Conservation (phyloP, 2,797 vertebrate genomes). For the Garrulus glandarius region DNA sequence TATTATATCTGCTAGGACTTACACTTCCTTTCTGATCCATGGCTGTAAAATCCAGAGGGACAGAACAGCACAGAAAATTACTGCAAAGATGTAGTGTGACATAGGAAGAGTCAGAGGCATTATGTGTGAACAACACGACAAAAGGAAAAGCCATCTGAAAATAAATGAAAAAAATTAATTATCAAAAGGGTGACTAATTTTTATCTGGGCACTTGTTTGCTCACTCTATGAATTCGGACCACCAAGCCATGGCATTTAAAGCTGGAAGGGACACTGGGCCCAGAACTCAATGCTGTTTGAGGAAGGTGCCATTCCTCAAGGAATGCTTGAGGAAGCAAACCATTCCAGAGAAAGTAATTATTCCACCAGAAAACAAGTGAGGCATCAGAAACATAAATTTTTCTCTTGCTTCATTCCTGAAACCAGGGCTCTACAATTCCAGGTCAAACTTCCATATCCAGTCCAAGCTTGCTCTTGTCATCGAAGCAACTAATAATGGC, state of each 20-base stretch:
- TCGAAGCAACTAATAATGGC: not conserved
- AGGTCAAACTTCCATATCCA: not conserved
- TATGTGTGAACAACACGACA: constrained; percentile 68
- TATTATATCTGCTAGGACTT: constrained; percentile 68
- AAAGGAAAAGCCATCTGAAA: constrained; percentile 59
- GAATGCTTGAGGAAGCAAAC: not conserved
- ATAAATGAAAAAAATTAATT: constrained; percentile 61
- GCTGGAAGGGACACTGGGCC: not conserved
- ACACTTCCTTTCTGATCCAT: constrained; percentile 66
- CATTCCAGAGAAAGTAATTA: not conserved
- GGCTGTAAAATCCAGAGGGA: constrained; percentile 68
- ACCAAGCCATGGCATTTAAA: not conserved
- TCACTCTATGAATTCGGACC: not conserved
- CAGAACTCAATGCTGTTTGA: not conserved
- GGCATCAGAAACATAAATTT: fast-evolving
- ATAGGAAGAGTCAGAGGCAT: constrained; percentile 59
- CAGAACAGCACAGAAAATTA: constrained; percentile 61
- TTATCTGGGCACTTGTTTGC: constrained; percentile 31
- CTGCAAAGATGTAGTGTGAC: constrained; percentile 63
- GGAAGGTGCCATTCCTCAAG: not conserved
- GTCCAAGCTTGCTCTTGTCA: not conserved
- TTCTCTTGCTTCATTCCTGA: not conserved
- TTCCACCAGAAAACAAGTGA: not conserved
- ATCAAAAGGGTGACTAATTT: constrained; percentile 58
- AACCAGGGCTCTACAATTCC: not conserved